phyloP scores from a whole-genome alignment of 2,888 invertebrate genomes.

The Cosmia pyralina region DNA sequence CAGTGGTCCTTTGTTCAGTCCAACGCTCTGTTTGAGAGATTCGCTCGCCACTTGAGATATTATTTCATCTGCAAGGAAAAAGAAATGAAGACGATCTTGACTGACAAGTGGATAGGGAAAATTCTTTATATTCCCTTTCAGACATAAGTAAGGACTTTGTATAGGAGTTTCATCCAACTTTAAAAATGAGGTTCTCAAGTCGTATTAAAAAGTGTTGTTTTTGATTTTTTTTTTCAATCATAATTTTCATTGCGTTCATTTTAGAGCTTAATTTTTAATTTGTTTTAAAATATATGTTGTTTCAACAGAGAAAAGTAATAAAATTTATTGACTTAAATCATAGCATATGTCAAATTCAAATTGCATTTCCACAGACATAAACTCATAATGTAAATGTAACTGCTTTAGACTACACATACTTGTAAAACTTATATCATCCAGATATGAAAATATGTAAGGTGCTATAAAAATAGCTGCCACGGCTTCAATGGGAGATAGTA shows the following conservation, averaged over 20 bases:
- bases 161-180: conserved; percentile 25
- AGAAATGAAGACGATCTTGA: conserved; percentile 56
- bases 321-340: no score
- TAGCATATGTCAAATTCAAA: no score
- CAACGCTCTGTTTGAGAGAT: conserved; percentile 33
- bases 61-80: conserved; percentile 50
- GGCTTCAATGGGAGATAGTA: no score
- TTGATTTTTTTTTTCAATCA: conserved; percentile 2
- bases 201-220: conserved; percentile 12
- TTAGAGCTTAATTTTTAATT: not conserved
- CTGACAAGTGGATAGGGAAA: conserved; percentile 50
- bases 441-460: no score
- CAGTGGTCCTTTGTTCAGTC: conserved; percentile 31
- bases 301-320: not conserved
- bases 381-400: no score
- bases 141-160: conserved; percentile 40
- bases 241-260: not conserved
- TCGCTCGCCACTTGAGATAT: conserved; percentile 48
- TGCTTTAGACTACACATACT: no score
- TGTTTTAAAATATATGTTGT: not conserved
- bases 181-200: conserved; percentile 22
- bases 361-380: no score
- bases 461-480: no score
- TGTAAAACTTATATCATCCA: no score
- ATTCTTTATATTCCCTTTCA: conserved; percentile 48